Conservation (phyloP, 2,113 vertebrate genomes). For the Turdus rufiventris region DNA sequence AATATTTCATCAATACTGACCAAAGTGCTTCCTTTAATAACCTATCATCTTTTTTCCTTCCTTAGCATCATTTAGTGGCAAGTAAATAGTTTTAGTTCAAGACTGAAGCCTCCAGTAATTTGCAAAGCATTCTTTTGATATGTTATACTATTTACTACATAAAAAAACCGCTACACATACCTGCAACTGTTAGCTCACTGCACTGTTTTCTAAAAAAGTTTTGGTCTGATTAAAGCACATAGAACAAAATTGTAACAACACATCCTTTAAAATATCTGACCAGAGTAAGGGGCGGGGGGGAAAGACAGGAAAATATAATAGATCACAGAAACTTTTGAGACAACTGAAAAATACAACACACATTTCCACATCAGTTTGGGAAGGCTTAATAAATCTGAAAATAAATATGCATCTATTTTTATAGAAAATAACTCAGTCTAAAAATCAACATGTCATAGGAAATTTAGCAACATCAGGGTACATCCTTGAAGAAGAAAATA, state of each 20-base stretch:
- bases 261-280: background rate
- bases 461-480: background rate
- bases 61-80: background rate
- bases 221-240: background rate
- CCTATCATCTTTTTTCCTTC: background rate
- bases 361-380: background rate
- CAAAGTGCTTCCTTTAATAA: background rate
- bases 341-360: background rate
- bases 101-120: background rate
- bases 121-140: background rate
- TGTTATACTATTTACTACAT: background rate
- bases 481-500: background rate
- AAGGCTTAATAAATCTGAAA: background rate
- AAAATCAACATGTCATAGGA: background rate
- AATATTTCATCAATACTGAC: background rate
- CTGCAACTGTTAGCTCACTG: background rate
- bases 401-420: background rate
- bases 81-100: background rate
- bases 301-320: background rate
- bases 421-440: background rate
- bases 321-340: background rate
- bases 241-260: background rate
- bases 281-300: background rate
- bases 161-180: background rate
- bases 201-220: background rate